Evolutionary conservation across 2,888 invertebrate species (phyloP), one percentile per base, ranked within the genome.

Genomic region (Ischnura elegans): DNA sequence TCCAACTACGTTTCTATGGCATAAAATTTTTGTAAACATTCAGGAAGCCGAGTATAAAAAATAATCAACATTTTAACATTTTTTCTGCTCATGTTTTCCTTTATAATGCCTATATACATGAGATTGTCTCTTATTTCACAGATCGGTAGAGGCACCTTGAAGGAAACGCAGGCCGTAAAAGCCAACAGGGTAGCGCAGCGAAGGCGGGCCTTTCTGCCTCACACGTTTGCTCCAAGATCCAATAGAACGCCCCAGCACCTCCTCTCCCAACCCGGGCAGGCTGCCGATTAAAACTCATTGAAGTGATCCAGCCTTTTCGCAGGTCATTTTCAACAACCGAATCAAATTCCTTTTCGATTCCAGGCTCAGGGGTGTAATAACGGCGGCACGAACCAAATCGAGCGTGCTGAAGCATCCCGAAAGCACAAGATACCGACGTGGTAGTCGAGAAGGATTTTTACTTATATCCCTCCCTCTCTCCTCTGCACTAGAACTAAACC

Each of bases 281-380:
- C 76, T 36, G 2, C 10, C 29, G 10, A 36, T 76, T 0, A 36
- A 51, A 76, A 76, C 66, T 21, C 29, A 76, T 76, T 36, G 36
- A 13, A 36, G 76, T 29, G 29, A 76, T 29, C 25, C 76, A 36
- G 76, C 36, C 76, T 76, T 76, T 76, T 76, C 76, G 16, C 76
- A 13, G 10, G 36, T 16, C 36, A 36, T 36, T 36, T 76, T 76
- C 10, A 76, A 76, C 10, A 36, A 16, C 36, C 76, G 76, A 76
- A 10, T 76, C 76, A 76, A 76, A 76, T 76, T 76, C 76, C 76
- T 76, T n/a, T 76, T 76, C 76, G 76, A 76, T 36, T 29, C 36
- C 36, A 36, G 29, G 36, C 0, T 76, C 76, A 36, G 51, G 16
- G 16, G 29, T 10, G 36, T 76, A 36, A 51, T 36, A 29, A 13